phyloP scores from a whole-genome alignment of 2,888 invertebrate species.

The Cyaniris semiargus region DNA sequence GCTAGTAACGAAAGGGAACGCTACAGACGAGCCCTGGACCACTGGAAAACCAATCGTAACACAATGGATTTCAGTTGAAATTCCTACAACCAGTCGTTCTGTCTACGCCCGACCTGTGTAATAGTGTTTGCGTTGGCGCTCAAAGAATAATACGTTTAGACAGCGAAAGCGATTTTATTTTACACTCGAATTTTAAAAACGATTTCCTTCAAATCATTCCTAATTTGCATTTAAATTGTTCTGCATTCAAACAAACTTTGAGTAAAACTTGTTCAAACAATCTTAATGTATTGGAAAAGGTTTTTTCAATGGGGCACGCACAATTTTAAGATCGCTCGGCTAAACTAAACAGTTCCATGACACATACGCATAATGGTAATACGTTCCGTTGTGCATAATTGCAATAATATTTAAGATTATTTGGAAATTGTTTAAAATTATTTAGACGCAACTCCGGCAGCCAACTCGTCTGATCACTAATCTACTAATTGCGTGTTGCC shows the following conservation, averaged over 20 bases:
- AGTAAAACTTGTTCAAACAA: too few relatives aligned
- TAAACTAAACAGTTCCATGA: too few relatives aligned
- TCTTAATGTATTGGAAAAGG: too few relatives aligned
- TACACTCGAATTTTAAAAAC: background rate
- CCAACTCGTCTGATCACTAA: too few relatives aligned
- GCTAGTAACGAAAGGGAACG: constrained; percentile 70
- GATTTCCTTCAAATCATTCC: background rate
- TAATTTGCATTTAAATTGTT: background rate
- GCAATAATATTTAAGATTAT: too few relatives aligned
- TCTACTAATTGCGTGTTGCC: too few relatives aligned
- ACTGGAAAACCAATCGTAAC: constrained; percentile 43
- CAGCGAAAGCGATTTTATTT: constrained; percentile 43
- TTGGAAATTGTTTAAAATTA: too few relatives aligned
- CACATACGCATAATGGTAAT: too few relatives aligned
- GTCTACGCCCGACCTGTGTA: constrained; percentile 28
- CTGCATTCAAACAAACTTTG: background rate
- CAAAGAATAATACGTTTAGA: constrained; percentile 53
- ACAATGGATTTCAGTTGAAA: constrained; percentile 34
- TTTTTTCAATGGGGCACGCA: too few relatives aligned
- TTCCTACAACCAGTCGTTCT: constrained; percentile 30
- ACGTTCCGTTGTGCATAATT: too few relatives aligned
- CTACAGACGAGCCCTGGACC: constrained; percentile 47
- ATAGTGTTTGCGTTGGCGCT: constrained; percentile 50
- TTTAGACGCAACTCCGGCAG: too few relatives aligned
- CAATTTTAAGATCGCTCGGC: too few relatives aligned